A percentile compares a stretch with the other conserved stretches of the same genome.
These are phyloP conservation scores for Lucilia sericata DNA, from an alignment of 1,140 invertebrate species.

Conservation along the genomic window DNA sequence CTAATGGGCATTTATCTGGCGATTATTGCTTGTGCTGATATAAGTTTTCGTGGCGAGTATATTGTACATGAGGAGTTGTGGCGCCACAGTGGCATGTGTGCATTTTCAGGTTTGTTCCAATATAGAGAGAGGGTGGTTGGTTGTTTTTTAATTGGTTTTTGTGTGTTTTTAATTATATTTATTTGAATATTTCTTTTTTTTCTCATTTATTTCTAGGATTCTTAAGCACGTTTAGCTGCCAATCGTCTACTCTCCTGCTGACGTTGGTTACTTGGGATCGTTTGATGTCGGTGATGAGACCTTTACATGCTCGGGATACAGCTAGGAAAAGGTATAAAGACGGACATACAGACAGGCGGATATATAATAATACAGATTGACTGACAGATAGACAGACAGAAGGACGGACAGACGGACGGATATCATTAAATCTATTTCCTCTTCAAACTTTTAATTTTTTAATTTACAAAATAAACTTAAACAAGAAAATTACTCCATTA, in stretches of 20 bases:
- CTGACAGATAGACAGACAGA: no score
- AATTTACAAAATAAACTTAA: no score
- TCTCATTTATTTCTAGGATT: conserved; percentile 69
- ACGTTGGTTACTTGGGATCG: conserved; percentile 76
- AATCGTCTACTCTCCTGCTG: conserved; percentile 75
- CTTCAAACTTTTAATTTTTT: no score
- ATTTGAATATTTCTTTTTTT: not conserved
- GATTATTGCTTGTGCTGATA: conserved; percentile 74
- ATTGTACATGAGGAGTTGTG: conserved; percentile 72
- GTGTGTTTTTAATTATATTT: not conserved
- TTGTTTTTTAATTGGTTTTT: not conserved
- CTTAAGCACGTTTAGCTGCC: conserved; percentile 76
- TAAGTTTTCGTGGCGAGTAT: conserved; percentile 73
- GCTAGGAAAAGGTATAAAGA: conserved; percentile 56
- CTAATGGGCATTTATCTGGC: conserved; percentile 79
- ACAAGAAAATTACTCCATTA: no score
- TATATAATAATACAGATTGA: no score
- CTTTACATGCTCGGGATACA: conserved; percentile 68
- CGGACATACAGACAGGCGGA: no score
- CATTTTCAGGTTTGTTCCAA: conserved; percentile 68
- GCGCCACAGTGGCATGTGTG: conserved; percentile 72
- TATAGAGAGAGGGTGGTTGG: no score
- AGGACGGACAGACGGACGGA: no score
- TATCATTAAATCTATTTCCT: no score
- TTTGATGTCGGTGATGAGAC: conserved; percentile 73